Base-by-base conservation (phyloP, 2,888 invertebrate species). In the Pseudococcus jackbeardsleyi region DNA sequence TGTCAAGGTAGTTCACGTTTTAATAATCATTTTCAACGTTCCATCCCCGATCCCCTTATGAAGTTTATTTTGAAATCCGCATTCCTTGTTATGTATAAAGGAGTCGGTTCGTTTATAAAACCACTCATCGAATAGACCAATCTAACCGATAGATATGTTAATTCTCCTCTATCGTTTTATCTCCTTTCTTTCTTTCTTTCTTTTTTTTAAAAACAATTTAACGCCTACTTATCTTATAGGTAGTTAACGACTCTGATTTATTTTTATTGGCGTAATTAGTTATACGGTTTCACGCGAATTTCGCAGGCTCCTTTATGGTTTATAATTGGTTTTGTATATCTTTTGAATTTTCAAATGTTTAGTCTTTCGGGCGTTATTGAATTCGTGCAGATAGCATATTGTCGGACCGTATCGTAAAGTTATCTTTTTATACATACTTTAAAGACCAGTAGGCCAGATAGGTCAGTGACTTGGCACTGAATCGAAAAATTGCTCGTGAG, bases 71-170 rank as follows among this genome's bases (percentile, higher is more conserved):
- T 42, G 22, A 59, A 59, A 54, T 59, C 85, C 85, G 85, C 59
- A 85, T 59, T 64, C 79, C 79, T 82, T 5, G 46, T 82, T 82
- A 19, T 82, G 12, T 19, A n/a, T n/a, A 17, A n/a, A 50, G 54
- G 59, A 82, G 79, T 82, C 79, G 79, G 79, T 46, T 12, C 79
- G 79, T 79, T 79, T 79, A 79, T 79, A 68, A 68, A 79, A 79
- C 79, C 42, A 82, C 79, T 82, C 79, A 19, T 82, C 79, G 11
- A 46, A 68, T 22, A 68, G 59, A 33, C 77, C 19, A 77, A 77
- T 77, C 77, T 77, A 82, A 72, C 79, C 79, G 22, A 82, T 82
- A 82, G 79, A 82, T 82, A 82, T 82, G 79, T 82, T 82, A 82
- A 82, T 82, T 82, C 46, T 82, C 19, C 46, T 82, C 19, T 82